Base-by-base conservation (phyloP, 2,888 invertebrate genomes). In the Chrysina gloriosa region DNA sequence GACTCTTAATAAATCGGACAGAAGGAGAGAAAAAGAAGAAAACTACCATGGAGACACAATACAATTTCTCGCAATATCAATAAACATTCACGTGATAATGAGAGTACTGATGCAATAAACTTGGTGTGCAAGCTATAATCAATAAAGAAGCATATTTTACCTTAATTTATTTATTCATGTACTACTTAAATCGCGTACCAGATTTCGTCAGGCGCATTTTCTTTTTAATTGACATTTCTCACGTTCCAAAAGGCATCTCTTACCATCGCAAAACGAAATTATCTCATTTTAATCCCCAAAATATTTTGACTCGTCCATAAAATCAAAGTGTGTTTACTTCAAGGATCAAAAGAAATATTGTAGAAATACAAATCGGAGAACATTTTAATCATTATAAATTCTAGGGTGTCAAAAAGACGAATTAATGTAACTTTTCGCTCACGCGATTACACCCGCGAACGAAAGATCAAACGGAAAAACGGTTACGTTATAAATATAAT, bases 351-450 rank as follows among this genome's bases (percentile, higher is more conserved):
- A 42, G 58, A 42, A 36, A 61, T 25, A 42, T 61, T 61, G 45
- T 14, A 52, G 34, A 52, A 52, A 52, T 19, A 52, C 52, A 52
- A 61, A 61, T 61, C 27, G 25, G 39, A 23, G 42, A 42, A 42
- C 42, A 61, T 42, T 61, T 61, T 42, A 61, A 42, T 61, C 58
- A 61, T 25, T 42, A 61, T 61, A 61, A 42, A 61, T 61, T 61
- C 27, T 42, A 16, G 36, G 42, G 42, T 61, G 58, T 61, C 58
- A 61, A 61, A 61, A 56, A 61, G 42, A 61, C 58, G 58, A 61
- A 61, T 61, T 61, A 42, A 52, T 52, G 29, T 52, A 45, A 45
- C 19, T 45, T 45, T 45, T 45, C 19, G 45, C 45, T 45, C 21
- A 9, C 19, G 45, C 45, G 45, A 21, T 21, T 45, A 21, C 21